These are phyloP conservation scores for Erebia palarica DNA, from an alignment of 2,888 invertebrate species.

Conservation along the genomic window DNA sequence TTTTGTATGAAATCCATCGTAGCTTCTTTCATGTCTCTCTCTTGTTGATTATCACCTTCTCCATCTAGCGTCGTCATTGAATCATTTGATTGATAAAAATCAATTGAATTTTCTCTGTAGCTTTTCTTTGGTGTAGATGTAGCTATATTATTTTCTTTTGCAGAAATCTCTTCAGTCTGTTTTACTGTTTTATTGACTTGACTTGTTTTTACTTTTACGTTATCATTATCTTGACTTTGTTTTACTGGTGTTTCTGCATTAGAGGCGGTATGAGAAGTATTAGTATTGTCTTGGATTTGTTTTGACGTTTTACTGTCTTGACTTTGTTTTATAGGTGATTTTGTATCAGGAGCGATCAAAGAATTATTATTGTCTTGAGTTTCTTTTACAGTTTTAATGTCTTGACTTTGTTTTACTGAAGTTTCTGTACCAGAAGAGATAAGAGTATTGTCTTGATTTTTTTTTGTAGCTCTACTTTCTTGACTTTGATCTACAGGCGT, in stretches of 20 bases:
- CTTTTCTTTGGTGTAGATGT: conserved; percentile 50
- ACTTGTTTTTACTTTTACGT: neutral
- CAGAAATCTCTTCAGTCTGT: neutral
- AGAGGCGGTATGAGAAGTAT: neutral
- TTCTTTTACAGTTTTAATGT: conserved; percentile 11
- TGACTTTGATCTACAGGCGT: neutral
- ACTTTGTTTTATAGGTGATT: neutral
- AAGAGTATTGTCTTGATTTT: neutral
- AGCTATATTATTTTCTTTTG: conserved; percentile 22
- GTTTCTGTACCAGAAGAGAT: neutral
- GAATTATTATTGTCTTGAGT: neutral
- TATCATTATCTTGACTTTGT: conserved; percentile 17
- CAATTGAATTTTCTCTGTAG: conserved; percentile 32
- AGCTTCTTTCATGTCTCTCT: conserved; percentile 43
- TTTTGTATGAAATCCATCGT: conserved; percentile 50
- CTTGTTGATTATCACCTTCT: conserved; percentile 24
- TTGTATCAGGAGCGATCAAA: conserved; percentile 39
- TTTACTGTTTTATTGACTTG: conserved; percentile 19
- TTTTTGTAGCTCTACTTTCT: conserved; percentile 18
- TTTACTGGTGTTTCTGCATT: conserved; percentile 25
- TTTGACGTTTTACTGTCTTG: conserved; percentile 19
- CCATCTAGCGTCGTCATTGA: conserved; percentile 22
- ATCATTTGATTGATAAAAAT: neutral
- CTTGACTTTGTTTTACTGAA: conserved; percentile 9
- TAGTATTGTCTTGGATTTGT: neutral